Evolutionary conservation across 2,113 vertebrate genomes (phyloP).

Genomic region (Onychorhynchus coronatus): DNA sequence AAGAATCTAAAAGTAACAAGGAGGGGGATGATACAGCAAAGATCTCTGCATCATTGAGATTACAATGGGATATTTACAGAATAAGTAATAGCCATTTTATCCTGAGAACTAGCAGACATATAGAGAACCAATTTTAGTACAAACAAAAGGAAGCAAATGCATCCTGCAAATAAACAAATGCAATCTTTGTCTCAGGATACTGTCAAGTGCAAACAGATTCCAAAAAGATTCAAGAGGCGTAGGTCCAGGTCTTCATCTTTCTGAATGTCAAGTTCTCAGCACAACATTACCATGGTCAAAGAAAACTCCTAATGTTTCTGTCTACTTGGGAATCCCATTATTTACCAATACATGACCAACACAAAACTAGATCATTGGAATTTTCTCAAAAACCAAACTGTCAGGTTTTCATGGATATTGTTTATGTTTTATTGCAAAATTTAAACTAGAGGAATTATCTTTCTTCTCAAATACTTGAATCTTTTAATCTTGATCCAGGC

Average conservation of each 20-base stretch:
- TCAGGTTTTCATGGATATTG: neutral
- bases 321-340: too few relatives aligned
- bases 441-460: neutral
- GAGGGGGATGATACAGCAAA: neutral
- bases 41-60: neutral
- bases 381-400: neutral
- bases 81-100: neutral
- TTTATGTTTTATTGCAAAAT: neutral
- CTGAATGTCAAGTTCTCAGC: neutral
- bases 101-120: neutral
- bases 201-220: neutral
- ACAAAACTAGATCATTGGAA: neutral
- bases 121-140: neutral
- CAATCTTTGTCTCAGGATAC: neutral
- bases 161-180: neutral
- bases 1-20: neutral
- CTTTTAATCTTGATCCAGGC: neutral
- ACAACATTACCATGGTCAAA: neutral
- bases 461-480: neutral
- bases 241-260: neutral
- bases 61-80: neutral
- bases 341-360: neutral
- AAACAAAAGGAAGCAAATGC: fast-evolving
- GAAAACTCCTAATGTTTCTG: neutral
- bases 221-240: fast-evolving